Evolutionary conservation across 2,888 invertebrate species (phyloP).

Genomic region (Drosophila meridiana): DNA sequence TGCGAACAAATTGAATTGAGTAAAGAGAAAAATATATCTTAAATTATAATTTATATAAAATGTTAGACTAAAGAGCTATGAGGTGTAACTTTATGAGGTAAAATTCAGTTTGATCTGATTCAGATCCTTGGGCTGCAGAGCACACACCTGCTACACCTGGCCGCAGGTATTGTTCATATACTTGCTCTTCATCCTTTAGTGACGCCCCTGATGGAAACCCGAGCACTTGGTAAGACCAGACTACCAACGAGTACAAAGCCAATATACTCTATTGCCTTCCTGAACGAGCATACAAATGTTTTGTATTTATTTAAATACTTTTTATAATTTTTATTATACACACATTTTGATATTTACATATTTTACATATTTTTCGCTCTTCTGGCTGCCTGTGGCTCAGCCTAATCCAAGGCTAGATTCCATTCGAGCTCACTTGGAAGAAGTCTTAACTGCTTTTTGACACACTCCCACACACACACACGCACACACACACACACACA

Average conservation of each 20-base stretch:
- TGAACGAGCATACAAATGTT: neutral
- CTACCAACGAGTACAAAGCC: neutral
- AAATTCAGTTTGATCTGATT: no score
- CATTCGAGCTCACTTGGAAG: neutral
- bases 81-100: no score
- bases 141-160: no score
- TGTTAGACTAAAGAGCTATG: no score
- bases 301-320: neutral
- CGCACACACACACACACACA: neutral
- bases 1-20: no score
- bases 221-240: no score
- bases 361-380: neutral
- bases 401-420: conserved; percentile 1
- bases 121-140: no score
- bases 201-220: no score
- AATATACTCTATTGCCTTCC: neutral
- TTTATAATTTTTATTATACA: neutral
- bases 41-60: no score
- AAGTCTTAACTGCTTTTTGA: conserved; percentile 7
- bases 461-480: neutral
- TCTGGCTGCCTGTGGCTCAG: neutral
- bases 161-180: no score
- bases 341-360: neutral
- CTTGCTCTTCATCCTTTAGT: no score
- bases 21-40: no score